These are phyloP conservation scores for Craniophora ligustri DNA, from an alignment of 2,888 invertebrate genomes.

Conservation along the genomic window DNA sequence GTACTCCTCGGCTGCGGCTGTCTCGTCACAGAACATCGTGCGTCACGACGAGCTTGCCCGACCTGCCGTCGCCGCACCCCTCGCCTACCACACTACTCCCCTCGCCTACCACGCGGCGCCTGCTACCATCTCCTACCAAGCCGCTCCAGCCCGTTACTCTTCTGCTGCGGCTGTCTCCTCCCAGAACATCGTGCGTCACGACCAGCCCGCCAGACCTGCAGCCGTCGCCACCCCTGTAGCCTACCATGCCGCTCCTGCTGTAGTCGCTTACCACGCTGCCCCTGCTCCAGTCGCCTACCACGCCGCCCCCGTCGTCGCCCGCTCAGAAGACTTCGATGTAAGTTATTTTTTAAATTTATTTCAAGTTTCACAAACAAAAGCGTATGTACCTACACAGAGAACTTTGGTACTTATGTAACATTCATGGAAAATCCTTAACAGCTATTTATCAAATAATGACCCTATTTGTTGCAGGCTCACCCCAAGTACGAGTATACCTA, in stretches of 20 bases:
- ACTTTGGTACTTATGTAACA: no score
- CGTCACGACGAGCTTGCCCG: slow-evolving; percentile 65
- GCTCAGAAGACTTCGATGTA: slow-evolving; percentile 50
- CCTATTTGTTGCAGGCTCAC: slow-evolving; percentile 62
- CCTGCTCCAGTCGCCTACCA: slow-evolving; percentile 41
- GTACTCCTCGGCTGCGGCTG: slow-evolving; percentile 66
- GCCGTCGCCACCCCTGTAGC: slow-evolving; percentile 7
- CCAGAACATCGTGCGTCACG: slow-evolving; percentile 60
- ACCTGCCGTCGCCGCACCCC: slow-evolving; percentile 45
- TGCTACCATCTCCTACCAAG: slow-evolving; percentile 15
- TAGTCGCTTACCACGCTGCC: slow-evolving; percentile 45
- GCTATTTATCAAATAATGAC: no score
- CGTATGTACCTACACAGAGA: neutral
- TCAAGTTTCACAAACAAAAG: no score
- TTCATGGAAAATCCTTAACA: no score
- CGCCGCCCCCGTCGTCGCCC: slow-evolving; percentile 53
- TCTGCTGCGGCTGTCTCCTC: slow-evolving; percentile 6
- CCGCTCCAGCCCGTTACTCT: slow-evolving; percentile 34
- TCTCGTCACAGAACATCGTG: slow-evolving; percentile 62
- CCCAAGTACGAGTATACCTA: slow-evolving; percentile 82
- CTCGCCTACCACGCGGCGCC: slow-evolving; percentile 49
- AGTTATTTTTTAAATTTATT: neutral
- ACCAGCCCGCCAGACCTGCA: slow-evolving; percentile 54
- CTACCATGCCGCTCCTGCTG: slow-evolving; percentile 39
- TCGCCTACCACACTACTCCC: slow-evolving; percentile 44